These are phyloP conservation scores for Melanotaenia nigrans DNA, from an alignment of 2,797 vertebrate species.

Conservation along the genomic window DNA sequence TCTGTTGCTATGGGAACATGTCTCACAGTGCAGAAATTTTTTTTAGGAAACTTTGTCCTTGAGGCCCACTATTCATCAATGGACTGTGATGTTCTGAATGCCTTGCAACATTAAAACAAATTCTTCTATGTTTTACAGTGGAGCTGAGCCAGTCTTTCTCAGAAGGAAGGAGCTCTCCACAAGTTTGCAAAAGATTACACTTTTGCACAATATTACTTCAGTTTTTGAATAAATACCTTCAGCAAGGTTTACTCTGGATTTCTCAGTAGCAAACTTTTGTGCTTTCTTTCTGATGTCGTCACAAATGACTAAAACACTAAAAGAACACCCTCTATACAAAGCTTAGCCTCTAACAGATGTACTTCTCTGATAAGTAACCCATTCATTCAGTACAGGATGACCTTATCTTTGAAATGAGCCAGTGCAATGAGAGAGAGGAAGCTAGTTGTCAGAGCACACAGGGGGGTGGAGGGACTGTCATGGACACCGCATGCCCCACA, in stretches of 20 bases:
- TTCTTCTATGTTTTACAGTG: slow-evolving; percentile 29
- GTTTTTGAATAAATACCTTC: slow-evolving; percentile 1
- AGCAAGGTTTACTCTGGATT: not conserved
- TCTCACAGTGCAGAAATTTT: slow-evolving; percentile 25
- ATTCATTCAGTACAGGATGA: slow-evolving; percentile 41
- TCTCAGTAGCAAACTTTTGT: not conserved
- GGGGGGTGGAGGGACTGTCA: slow-evolving; percentile 23
- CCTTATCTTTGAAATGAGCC: slow-evolving; percentile 54
- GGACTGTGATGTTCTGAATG: slow-evolving; percentile 54
- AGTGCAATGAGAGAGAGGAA: slow-evolving; percentile 44
- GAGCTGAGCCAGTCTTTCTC: slow-evolving; percentile 27
- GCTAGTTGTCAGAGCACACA: slow-evolving; percentile 45
- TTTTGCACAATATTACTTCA: slow-evolving; percentile 19
- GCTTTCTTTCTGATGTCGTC: not conserved
- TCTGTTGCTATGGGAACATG: slow-evolving; percentile 77
- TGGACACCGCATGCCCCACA: slow-evolving; percentile 8
- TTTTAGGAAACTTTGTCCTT: slow-evolving; percentile 70
- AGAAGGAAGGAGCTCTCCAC: slow-evolving; percentile 18
- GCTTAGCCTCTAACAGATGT: slow-evolving; percentile 15
- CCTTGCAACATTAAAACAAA: slow-evolving; percentile 23
- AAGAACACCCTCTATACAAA: slow-evolving; percentile 1
- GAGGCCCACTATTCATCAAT: slow-evolving; percentile 56
- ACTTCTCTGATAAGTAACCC: slow-evolving; percentile 37
- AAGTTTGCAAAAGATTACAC: slow-evolving; percentile 24
- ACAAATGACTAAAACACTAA: slow-evolving; percentile 2